Conservation (phyloP, 2,113 vertebrate species). For the Dunckerocampus dactyliophorus region DNA sequence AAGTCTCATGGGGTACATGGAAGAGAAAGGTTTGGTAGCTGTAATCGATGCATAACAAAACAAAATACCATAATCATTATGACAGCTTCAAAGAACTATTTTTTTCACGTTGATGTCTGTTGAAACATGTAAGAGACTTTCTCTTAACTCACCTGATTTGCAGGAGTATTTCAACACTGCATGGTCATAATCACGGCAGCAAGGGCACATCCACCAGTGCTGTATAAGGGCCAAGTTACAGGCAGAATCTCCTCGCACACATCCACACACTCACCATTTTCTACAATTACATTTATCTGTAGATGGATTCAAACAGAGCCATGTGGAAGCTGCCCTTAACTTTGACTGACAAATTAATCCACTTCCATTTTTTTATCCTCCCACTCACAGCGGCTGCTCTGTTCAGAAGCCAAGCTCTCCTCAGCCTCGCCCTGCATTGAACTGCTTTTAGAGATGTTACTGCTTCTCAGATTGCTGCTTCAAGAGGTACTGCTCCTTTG, state of each 20-base stretch:
- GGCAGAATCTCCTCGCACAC: constrained; percentile 19
- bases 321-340: constrained; percentile 52
- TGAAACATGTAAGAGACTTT: constrained; percentile 67
- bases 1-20: background rate
- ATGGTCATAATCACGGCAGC: constrained; percentile 40
- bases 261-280: constrained; percentile 42
- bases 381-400: constrained; percentile 48
- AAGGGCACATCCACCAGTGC: constrained; percentile 41
- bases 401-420: constrained; percentile 26
- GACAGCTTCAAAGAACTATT: constrained; percentile 2
- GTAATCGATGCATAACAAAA: background rate
- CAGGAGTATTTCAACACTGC: constrained; percentile 55
- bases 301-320: constrained; percentile 46
- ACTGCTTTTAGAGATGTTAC: constrained; percentile 32
- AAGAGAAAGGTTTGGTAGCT: background rate
- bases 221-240: constrained; percentile 55
- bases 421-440: constrained; percentile 24
- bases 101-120: constrained; percentile 21
- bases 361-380: constrained; percentile 50
- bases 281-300: constrained; percentile 52
- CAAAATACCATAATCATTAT: background rate
- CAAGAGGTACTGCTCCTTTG: constrained; percentile 19
- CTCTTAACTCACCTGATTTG: constrained; percentile 58
- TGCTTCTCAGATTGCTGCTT: constrained; percentile 15
- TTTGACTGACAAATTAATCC: constrained; percentile 64